phyloP scores from a whole-genome alignment of 1,140 invertebrate genomes.

The Heliothis virescens region DNA sequence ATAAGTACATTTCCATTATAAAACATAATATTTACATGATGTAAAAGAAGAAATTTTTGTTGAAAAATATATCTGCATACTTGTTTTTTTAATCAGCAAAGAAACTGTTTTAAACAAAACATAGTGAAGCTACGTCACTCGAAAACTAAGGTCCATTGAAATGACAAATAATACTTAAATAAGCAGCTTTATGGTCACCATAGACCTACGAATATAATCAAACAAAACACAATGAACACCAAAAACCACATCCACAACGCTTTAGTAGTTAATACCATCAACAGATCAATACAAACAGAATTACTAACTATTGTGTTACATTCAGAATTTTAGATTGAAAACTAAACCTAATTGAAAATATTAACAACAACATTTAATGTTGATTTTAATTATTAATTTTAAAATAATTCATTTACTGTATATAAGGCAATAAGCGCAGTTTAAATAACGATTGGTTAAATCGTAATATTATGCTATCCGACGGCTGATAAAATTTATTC shows the following conservation, averaged over 20 bases:
- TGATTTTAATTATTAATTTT: too few species aligned
- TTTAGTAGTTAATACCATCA: conserved; percentile 13
- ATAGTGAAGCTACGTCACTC: too few species aligned
- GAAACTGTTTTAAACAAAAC: too few species aligned
- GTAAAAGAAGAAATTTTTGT: too few species aligned
- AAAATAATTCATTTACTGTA: neutral
- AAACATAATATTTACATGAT: too few species aligned
- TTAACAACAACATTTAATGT: conserved; percentile 1
- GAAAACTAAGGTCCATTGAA: too few species aligned
- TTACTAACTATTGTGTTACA: conserved; percentile 25
- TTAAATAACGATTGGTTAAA: neutral
- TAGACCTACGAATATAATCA: neutral
- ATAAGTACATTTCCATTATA: too few species aligned
- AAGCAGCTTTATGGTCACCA: too few species aligned
- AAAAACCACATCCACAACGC: neutral
- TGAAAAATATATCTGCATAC: too few species aligned
- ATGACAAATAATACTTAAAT: too few species aligned
- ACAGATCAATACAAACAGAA: conserved; percentile 16
- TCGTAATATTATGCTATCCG: neutral
- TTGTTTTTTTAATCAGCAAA: too few species aligned
- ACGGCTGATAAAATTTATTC: neutral
- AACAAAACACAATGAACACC: too few species aligned
- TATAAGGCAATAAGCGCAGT: neutral
- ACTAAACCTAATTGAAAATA: conserved; percentile 4
- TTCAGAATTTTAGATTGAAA: conserved; percentile 28